These are phyloP conservation scores for Calidris pygmaea DNA, from an alignment of 2,113 vertebrate species.

Conservation along the genomic window DNA sequence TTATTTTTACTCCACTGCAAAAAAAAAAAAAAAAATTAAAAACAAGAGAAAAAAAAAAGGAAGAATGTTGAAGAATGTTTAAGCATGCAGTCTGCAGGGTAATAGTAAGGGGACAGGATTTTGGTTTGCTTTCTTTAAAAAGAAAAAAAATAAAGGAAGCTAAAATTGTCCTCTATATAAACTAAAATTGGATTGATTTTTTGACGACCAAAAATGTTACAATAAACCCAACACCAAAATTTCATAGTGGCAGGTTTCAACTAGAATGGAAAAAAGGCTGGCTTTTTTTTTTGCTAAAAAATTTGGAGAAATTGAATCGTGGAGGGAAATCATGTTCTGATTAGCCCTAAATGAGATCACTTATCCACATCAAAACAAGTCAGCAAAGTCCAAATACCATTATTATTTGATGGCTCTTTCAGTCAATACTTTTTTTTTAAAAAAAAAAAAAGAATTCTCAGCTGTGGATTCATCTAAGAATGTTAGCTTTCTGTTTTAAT, in stretches of 20 bases:
- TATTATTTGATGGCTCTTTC: slow-evolving; percentile 1
- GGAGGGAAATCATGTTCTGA: neutral
- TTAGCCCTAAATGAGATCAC: neutral
- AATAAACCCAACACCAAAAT: neutral
- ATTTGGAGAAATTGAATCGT: neutral
- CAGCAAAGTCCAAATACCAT: neutral
- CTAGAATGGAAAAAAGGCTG: neutral
- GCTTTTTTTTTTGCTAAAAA: neutral
- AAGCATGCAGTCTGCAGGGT: neutral
- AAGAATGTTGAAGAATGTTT: neutral
- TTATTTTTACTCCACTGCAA: slow-evolving; percentile 38
- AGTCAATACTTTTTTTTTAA: neutral
- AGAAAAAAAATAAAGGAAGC: neutral
- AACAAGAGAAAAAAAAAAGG: neutral
- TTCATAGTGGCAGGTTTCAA: neutral
- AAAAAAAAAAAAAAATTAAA: neutral
- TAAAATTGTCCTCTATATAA: neutral
- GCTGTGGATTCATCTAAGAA: neutral
- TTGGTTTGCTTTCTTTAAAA: neutral
- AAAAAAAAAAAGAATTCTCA: neutral
- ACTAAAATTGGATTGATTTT: neutral
- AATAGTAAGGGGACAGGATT: neutral
- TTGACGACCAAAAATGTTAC: neutral
- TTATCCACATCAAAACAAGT: neutral
- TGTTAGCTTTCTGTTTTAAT: neutral